Evolutionary conservation across 2,113 vertebrate species (phyloP).

Genomic region (Petroica traversi): DNA sequence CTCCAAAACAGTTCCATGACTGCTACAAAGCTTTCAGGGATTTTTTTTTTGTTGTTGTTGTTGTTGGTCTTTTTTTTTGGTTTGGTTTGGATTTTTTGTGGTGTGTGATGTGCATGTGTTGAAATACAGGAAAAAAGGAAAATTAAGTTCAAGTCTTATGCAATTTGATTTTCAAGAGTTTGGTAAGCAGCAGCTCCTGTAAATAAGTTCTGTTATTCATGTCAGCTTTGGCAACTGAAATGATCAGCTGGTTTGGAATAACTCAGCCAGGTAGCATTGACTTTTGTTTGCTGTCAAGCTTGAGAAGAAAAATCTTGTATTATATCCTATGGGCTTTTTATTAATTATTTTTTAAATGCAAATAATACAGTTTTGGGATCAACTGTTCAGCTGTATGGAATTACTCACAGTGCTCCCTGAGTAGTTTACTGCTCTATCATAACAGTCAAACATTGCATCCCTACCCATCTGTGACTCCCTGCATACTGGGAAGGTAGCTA

Average conservation of each 20-base stretch:
- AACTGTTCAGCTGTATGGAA: background rate
- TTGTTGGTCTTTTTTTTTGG: too few relatives aligned
- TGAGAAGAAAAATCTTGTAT: background rate
- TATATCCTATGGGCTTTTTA: background rate
- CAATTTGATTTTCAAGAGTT: background rate
- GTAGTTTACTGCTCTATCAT: background rate
- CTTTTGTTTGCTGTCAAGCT: background rate
- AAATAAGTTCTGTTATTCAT: background rate
- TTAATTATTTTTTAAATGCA: background rate
- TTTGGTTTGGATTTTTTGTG: background rate
- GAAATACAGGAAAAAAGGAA: background rate
- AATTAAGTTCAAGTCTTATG: background rate
- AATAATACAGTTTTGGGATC: background rate
- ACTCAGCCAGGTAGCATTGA: background rate
- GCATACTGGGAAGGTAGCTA: background rate
- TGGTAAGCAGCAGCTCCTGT: background rate
- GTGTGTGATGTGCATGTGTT: background rate
- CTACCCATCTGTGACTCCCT: background rate
- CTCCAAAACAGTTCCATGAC: background rate
- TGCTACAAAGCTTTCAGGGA: background rate
- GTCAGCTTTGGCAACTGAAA: background rate
- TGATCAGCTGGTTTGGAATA: background rate
- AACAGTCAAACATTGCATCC: background rate
- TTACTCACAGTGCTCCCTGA: background rate
- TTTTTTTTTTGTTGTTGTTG: background rate